Evolutionary conservation across 2,888 invertebrate genomes (phyloP).

Genomic region (Sussaba pulchella): DNA sequence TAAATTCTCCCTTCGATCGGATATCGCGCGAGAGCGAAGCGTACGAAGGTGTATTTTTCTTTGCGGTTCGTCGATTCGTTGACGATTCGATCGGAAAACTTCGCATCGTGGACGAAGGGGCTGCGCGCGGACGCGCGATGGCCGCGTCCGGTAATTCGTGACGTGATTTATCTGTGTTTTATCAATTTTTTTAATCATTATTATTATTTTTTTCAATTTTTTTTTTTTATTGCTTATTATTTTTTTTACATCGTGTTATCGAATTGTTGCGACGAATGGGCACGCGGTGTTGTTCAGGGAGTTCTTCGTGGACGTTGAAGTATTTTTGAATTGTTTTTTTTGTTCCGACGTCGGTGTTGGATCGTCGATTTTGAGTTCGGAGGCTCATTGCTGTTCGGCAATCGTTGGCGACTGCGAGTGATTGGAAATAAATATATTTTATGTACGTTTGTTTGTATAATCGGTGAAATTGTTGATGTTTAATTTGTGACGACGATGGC

Average conservation of each 20-base stretch:
- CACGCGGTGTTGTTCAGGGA: slow-evolving; percentile 4
- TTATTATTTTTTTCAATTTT: slow-evolving; percentile 10
- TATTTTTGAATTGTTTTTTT: slow-evolving; percentile 11
- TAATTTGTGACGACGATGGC: slow-evolving; percentile 56
- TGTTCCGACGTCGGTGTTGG: slow-evolving; percentile 16
- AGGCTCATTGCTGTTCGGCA: slow-evolving; percentile 21
- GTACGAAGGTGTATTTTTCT: not conserved
- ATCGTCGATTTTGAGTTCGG: not conserved
- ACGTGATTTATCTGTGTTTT: slow-evolving; percentile 19
- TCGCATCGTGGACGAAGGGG: slow-evolving; percentile 39
- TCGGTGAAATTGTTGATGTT: not conserved
- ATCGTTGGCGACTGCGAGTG: not conserved
- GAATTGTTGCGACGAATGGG: slow-evolving; percentile 30
- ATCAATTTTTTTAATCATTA: not conserved
- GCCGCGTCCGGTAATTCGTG: slow-evolving; percentile 48
- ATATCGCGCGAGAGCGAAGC: slow-evolving; percentile 1
- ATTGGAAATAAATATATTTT: not conserved
- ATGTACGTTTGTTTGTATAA: not conserved
- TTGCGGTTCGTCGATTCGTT: slow-evolving; percentile 16
- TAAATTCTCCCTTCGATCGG: not conserved
- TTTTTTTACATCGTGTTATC: not conserved
- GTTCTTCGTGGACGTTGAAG: not conserved
- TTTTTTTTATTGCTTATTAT: not conserved
- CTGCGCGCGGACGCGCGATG: slow-evolving; percentile 60
- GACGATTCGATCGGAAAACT: slow-evolving; percentile 17